Evolutionary conservation across 2,888 invertebrate genomes (phyloP), one percentile per base, ranked within the genome.

Genomic region (Plebejus argus): DNA sequence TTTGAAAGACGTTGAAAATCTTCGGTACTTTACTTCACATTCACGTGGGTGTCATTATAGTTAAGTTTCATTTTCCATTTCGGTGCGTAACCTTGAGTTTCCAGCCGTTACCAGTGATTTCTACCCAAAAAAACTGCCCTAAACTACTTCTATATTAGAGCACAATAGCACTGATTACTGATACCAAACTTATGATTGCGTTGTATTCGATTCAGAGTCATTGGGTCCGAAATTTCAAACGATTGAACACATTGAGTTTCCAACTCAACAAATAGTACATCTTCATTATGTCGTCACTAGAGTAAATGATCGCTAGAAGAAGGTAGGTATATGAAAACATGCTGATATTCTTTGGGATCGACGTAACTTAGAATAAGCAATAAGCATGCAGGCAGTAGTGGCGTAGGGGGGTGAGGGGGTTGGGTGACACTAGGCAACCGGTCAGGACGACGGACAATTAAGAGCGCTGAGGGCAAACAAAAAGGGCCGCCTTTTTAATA

Each of bases 211-310:
- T 79, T 79, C 78, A 79, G 81, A 81, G 78, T 79, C 83, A 84
- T 81, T 83, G 83, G 84, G 82, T 82, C 84, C 82, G 84, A 85
- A 83, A 87, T 87, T 86, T 87, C 84, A 79, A 86, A 83, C 81
- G 84, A 87, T 83, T 88, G 83, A 86, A 78, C 86, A 86, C 84
- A 85, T 81, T 81, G 82, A 79, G 83, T 89, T 91, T 90, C 88
- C 88, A 87, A 86, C 84, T 84, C 85, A 85, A 80, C 85, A 85
- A 86, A 86, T 87, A 86, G 85, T 84, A 85, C 80, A 84, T 83
- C 79, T 81, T 80, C 79, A 77, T 80, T 79, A 80, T 82, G 81
- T 80, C 81, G 79, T 82, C 81, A 85, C 53, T 5, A 5, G 53
- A 18, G 53, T 18, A 53, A 53, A 53, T 53, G 18, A 18, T 53